phyloP scores from a whole-genome alignment of 2,113 vertebrate species.

The Myiagra hebetior region DNA sequence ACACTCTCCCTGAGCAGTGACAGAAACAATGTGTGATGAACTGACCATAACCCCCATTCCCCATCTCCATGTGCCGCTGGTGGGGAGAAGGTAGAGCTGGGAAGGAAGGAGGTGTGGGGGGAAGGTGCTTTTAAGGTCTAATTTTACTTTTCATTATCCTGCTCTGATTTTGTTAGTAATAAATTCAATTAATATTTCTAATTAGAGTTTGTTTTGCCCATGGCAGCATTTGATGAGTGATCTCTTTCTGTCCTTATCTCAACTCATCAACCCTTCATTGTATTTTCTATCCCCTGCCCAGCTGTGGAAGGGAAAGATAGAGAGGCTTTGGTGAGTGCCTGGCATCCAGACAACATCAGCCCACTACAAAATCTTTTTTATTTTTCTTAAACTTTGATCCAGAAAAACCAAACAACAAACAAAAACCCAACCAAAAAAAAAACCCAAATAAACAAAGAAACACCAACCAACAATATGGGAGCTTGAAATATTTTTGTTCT shows the following conservation, averaged over 20 bases:
- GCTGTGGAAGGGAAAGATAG: background rate
- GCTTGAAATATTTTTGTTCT: background rate
- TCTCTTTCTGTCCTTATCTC: background rate
- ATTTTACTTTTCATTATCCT: background rate
- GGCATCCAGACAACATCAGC: background rate
- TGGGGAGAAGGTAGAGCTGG: background rate
- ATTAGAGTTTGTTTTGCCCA: background rate
- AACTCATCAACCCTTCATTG: background rate
- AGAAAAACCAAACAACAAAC: background rate
- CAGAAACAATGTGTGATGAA: background rate
- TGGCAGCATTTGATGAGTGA: background rate
- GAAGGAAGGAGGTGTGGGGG: background rate
- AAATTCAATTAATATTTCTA: background rate
- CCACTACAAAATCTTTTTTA: background rate
- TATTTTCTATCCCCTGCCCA: background rate
- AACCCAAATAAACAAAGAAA: background rate
- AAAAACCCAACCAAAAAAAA: background rate
- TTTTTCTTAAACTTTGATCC: background rate
- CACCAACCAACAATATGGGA: background rate
- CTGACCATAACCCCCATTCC: background rate
- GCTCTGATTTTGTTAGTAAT: background rate
- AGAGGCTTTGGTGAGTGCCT: background rate
- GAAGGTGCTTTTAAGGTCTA: background rate
- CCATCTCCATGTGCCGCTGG: fast-evolving
- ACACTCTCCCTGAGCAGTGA: background rate